Conservation (phyloP, 2,888 invertebrate genomes). For the Lasioglossum marginatum region DNA sequence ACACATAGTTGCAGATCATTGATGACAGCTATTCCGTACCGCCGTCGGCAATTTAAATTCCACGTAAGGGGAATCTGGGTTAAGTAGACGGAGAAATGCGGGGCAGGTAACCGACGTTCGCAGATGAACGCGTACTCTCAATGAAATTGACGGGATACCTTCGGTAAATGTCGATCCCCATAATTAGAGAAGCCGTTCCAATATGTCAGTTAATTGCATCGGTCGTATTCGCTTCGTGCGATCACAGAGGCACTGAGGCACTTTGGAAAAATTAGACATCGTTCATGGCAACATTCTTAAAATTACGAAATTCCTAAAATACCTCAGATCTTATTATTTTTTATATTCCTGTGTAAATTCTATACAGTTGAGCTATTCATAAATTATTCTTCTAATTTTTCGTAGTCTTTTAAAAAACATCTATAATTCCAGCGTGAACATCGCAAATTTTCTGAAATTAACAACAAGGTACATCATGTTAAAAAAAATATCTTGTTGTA, state of each 20-base stretch:
- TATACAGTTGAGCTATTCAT: no score
- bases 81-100: slow-evolving; percentile 51
- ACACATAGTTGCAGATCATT: slow-evolving; percentile 21
- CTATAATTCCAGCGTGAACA: no score
- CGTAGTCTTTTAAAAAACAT: no score
- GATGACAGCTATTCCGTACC: slow-evolving; percentile 29
- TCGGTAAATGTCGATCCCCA: slow-evolving; percentile 2
- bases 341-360: no score
- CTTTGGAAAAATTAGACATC: neutral
- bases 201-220: neutral
- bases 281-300: neutral
- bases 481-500: no score
- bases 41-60: slow-evolving; percentile 40
- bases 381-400: no score
- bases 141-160: slow-evolving; percentile 24
- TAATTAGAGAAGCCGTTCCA: neutral
- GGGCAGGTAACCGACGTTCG: slow-evolving; percentile 35
- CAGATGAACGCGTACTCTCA: slow-evolving; percentile 19
- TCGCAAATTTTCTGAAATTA: no score
- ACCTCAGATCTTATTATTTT: neutral
- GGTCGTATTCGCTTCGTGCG: neutral
- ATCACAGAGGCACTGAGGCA: neutral
- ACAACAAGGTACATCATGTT: no score
- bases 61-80: slow-evolving; percentile 33
- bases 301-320: no score